Conservation (phyloP, 2,797 vertebrate genomes). For the Danio albolineatus region DNA sequence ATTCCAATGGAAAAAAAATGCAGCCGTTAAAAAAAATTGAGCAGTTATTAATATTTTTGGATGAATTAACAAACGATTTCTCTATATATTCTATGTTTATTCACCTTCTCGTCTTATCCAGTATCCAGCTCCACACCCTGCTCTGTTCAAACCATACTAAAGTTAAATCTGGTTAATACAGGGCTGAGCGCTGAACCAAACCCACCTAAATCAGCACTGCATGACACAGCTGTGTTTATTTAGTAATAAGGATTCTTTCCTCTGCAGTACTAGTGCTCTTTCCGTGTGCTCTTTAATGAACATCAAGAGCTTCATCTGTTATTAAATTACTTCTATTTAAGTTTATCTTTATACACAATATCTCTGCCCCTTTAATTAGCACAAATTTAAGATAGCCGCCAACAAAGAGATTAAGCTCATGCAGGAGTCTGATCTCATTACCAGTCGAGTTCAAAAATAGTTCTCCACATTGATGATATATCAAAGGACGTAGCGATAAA, state of each 20-base stretch:
- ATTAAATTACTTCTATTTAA: neutral
- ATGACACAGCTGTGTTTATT: conserved; percentile 25
- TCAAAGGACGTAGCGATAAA: neutral
- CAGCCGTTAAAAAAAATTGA: too few species aligned
- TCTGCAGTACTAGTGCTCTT: neutral
- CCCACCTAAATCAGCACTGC: conserved; percentile 18
- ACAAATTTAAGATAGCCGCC: neutral
- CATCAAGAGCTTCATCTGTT: neutral
- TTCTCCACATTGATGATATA: conserved; percentile 22
- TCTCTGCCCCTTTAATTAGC: conserved; percentile 30
- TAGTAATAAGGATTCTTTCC: conserved; percentile 19
- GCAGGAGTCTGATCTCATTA: neutral
- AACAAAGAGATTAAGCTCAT: conserved; percentile 29
- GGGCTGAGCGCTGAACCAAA: neutral
- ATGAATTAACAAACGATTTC: neutral
- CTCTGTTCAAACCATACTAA: conserved; percentile 8
- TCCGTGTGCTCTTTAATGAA: neutral
- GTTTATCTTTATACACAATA: conserved; percentile 19
- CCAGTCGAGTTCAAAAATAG: conserved; percentile 5
- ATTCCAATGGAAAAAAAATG: neutral
- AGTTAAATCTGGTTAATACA: conserved; percentile 10
- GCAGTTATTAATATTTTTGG: neutral
- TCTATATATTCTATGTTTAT: neutral
- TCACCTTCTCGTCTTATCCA: neutral
- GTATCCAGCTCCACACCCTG: neutral